Base-by-base conservation (phyloP, 2,888 invertebrate species). In the Xylota segnis region DNA sequence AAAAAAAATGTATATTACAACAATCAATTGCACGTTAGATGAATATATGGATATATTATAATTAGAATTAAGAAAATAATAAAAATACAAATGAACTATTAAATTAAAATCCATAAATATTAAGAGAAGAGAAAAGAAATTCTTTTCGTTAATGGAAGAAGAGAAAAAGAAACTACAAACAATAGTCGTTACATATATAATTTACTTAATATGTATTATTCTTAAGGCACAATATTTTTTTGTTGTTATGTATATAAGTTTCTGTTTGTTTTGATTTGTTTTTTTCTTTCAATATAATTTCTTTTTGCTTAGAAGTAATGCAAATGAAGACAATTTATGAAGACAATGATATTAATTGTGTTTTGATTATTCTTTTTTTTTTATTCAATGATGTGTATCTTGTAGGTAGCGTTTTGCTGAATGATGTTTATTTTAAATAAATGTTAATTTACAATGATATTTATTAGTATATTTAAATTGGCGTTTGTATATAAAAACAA, bases 1-100 rank as follows among this genome's bases (percentile, higher is more conserved):
- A 34, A 72, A 65, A 47, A 56, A 70, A 47, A 82, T 76, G 81
- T 84, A 86, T 86, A 82, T 86, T 82, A 86, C 86, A 86, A 86
- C 71, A 74, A 86, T 77, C 47, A 86, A 86, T 86, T 86, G 86
- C 86, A 86, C 86, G 61, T 86, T 66, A 82, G 72, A 86, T 86
- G 81, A 82, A 77, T 77, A 65, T 65, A 72, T 81, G 65, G 7
- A 68, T 76, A 82, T 50, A 66, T 37, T 10, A 54, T 65, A 43
- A 34, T 54, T 61, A 72, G 61, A 47, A 61, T 45, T 52, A 63
- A 74, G 32, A 45, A 29, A 59, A 45, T 52, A 74, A 59, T 16
- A 56, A 59, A 75, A 75, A 63, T 71, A 77, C 37, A 70, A 77
- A 63, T 84, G 61, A 84, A 75, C 75, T 79, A 77, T 74, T 74